Evolutionary conservation across 2,888 invertebrate genomes (phyloP), one percentile per base, ranked within the genome.

Genomic region (Eulithis testata): DNA sequence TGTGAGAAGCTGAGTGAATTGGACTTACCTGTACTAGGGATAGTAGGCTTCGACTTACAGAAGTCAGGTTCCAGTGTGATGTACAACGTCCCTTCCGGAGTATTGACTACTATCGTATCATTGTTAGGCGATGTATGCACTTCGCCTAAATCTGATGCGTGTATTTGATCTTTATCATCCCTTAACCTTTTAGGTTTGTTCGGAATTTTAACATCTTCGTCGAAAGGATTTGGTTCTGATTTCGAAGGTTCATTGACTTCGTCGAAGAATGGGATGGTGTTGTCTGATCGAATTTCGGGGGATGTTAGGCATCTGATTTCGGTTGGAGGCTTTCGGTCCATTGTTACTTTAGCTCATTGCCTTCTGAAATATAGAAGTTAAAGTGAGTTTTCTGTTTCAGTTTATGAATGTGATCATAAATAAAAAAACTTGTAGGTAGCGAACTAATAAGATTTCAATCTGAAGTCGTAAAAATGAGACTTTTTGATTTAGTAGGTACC

Each of bases 101-200:
- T 93, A 63, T 91, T 87, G 0, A 93, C 89, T 44, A 92, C 87
- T 75, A 93, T 92, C 0, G 92, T 92, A 73, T 93, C 92, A 71
- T 83, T 90, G 60, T 91, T 85, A 8, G 91, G 88, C 1, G 86
- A 84, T 3, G 81, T 73, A 68, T 88, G 89, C 11, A 91, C 82
- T 4, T 84, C 77, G n/a, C 89, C 90, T 61, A 93, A 73, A 68
- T 93, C 91, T 1, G 78, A 60, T 0, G 87, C 89, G 21, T 91
- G 91, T 31, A 91, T 76, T 73, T 69, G 65, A 52, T 58, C 63
- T 40, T 55, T 43, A 49, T 65, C 66, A 3, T 61, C 14, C 37
- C 59, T 68, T 1, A 56, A 43, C 36, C 70, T 55, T 55, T 49
- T 82, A 14, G 68, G 70, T 70, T 73, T 74, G n/a, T 72, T 68